These are phyloP conservation scores for Sternotherus odoratus DNA, from an alignment of 2,797 vertebrate genomes.

Conservation along the genomic window DNA sequence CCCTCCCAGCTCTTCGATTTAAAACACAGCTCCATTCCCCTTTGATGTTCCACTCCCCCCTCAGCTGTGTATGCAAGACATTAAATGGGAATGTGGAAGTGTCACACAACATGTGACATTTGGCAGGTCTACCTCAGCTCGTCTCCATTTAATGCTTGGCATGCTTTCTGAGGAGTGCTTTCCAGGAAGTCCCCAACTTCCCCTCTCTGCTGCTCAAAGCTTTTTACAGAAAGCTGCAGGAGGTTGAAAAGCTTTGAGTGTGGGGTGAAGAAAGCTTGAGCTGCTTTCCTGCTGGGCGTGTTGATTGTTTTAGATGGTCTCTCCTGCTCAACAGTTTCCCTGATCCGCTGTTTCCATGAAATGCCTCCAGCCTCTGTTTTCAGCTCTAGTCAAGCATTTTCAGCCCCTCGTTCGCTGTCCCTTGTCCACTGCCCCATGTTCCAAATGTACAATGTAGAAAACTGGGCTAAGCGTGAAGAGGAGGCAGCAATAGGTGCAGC, in stretches of 20 bases:
- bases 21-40: background rate
- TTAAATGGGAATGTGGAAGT: background rate
- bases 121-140: background rate
- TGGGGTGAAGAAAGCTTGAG: background rate
- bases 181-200: background rate
- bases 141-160: background rate
- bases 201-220: background rate
- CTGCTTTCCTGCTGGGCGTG: background rate
- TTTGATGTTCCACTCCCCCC: background rate
- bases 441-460: background rate
- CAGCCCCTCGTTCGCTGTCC: background rate
- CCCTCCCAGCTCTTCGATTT: background rate
- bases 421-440: background rate
- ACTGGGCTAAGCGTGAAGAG: background rate
- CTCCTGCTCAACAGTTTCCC: background rate
- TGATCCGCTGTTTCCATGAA: background rate
- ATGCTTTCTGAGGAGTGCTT: background rate
- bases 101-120: background rate
- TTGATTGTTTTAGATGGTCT: background rate
- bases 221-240: background rate
- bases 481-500: background rate
- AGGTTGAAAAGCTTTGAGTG: background rate
- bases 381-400: background rate
- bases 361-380: background rate
- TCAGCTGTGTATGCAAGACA: background rate